Conservation (phyloP, 2,797 vertebrate genomes). For the Avahi laniger region DNA sequence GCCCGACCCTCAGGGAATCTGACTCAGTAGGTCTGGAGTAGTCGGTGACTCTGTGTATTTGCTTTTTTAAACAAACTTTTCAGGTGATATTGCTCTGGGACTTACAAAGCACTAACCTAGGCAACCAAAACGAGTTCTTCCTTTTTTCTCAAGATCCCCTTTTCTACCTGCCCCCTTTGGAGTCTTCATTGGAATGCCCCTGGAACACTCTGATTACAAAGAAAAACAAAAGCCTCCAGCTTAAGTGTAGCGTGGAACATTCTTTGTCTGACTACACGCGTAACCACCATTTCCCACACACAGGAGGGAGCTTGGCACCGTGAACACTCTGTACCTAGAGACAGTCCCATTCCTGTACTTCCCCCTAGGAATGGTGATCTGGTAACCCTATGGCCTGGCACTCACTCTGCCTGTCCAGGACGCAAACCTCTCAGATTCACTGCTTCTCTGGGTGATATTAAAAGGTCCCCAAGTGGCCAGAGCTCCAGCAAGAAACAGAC, state of each 20-base stretch:
- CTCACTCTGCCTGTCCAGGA: neutral
- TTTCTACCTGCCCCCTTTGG: neutral
- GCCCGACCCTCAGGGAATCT: neutral
- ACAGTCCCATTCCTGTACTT: neutral
- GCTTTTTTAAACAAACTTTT: neutral
- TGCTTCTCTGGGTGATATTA: neutral
- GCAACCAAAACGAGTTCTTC: neutral
- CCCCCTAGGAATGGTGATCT: neutral
- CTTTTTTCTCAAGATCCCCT: slow-evolving; percentile 17
- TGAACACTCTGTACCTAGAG: neutral
- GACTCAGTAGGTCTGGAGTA: neutral
- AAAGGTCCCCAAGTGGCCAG: neutral
- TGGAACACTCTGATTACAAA: neutral
- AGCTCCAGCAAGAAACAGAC: neutral
- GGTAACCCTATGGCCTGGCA: neutral
- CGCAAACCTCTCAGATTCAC: neutral
- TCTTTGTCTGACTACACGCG: slow-evolving; percentile 20
- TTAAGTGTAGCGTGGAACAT: neutral
- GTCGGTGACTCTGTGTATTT: neutral
- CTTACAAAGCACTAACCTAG: slow-evolving; percentile 29
- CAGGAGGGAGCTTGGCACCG: neutral
- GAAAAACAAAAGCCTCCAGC: slow-evolving; percentile 39
- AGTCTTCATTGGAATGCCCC: slow-evolving; percentile 47
- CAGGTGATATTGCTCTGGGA: neutral
- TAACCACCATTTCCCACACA: neutral